A percentile compares a stretch with the other conserved stretches of the same genome.
phyloP scores from a whole-genome alignment of 2,797 vertebrate genomes.

The Scolopax bukidnonensis region DNA sequence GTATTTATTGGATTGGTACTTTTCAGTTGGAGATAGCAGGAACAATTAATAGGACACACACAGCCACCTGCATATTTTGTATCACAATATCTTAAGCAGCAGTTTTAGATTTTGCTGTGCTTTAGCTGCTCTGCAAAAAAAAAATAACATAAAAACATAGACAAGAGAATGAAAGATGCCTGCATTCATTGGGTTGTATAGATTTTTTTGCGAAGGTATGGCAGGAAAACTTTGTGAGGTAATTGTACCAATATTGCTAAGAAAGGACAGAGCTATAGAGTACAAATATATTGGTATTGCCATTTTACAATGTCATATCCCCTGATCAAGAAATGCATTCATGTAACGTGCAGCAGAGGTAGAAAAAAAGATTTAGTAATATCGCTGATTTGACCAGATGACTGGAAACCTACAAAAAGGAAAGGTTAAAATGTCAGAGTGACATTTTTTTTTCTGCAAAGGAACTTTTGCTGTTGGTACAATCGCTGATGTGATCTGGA shows the following conservation, averaged over 20 bases:
- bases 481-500: slow-evolving; percentile 39
- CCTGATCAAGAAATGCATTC: neutral
- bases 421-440: slow-evolving; percentile 14
- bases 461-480: slow-evolving; percentile 19
- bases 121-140: neutral
- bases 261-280: neutral
- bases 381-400: neutral
- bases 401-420: neutral
- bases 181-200: neutral
- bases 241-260: neutral
- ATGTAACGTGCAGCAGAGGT: neutral
- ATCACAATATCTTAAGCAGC: neutral
- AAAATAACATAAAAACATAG: neutral
- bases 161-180: neutral
- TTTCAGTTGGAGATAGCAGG: neutral
- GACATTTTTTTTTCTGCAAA: neutral
- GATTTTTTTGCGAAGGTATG: neutral
- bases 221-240: neutral
- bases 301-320: neutral
- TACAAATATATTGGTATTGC: neutral
- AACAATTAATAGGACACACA: neutral
- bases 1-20: neutral
- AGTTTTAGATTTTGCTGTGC: neutral
- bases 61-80: neutral
- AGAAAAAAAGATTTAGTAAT: neutral